phyloP scores from a whole-genome alignment of 1,140 invertebrate species.

The Watersipora subatra region DNA sequence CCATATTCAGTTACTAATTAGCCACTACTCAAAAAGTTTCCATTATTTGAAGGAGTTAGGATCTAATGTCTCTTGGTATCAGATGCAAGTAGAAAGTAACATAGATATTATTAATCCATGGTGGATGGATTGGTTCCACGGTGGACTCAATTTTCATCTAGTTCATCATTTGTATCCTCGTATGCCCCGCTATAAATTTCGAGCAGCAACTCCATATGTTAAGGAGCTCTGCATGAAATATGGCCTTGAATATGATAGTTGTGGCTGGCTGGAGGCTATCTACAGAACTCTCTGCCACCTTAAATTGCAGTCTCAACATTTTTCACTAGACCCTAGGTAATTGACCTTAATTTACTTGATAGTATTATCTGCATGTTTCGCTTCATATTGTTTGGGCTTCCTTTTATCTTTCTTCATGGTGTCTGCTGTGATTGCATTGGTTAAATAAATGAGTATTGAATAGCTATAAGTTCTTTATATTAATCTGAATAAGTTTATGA shows the following conservation, averaged over 20 bases:
- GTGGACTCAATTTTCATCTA: constrained; percentile 12
- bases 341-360: not conserved
- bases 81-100: constrained; percentile 4
- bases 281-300: not conserved
- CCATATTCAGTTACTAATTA: constrained; percentile 10
- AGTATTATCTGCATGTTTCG: not conserved
- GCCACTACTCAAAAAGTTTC: constrained; percentile 7
- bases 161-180: constrained; percentile 12
- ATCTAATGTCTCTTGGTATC: not conserved
- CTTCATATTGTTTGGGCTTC: too few relatives aligned
- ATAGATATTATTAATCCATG: constrained; percentile 6
- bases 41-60: not conserved
- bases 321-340: not conserved
- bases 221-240: constrained; percentile 3
- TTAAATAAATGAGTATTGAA: too few relatives aligned
- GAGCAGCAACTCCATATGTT: constrained; percentile 4
- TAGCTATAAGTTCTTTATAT: too few relatives aligned
- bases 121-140: constrained; percentile 12
- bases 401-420: too few relatives aligned
- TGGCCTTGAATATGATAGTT: constrained; percentile 6
- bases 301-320: not conserved
- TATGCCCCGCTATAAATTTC: constrained; percentile 7
- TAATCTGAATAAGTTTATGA: too few relatives aligned
- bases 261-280: not conserved
- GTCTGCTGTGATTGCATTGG: too few relatives aligned